phyloP scores from a whole-genome alignment of 2,113 vertebrate species.

The Caranx melampygus region DNA sequence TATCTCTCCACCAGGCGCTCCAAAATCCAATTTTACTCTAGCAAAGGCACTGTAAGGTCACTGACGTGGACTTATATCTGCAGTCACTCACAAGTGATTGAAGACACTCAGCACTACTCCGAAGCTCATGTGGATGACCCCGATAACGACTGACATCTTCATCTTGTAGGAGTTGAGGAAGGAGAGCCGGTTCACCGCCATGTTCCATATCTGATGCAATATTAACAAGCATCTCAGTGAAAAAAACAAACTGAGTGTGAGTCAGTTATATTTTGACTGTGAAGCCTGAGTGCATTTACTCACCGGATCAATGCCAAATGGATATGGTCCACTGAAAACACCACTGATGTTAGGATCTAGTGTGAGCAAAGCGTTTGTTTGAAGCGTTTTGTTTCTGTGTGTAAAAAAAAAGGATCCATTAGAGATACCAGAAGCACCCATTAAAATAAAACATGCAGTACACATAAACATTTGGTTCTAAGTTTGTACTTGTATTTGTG shows the following conservation, averaged over 20 bases:
- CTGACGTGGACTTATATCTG: not conserved
- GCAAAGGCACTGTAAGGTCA: not conserved
- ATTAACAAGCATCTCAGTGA: constrained; percentile 17
- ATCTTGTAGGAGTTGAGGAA: constrained; percentile 99
- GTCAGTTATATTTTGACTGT: not conserved
- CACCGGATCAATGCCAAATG: constrained; percentile 96
- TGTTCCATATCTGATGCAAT: constrained; percentile 91
- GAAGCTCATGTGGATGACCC: constrained; percentile 95
- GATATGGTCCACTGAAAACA: constrained; percentile 92
- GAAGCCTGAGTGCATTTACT: constrained; percentile 62
- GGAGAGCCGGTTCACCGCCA: constrained; percentile 94
- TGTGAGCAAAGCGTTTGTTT: constrained; percentile 81
- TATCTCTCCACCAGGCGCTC: too few relatives aligned
- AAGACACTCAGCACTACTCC: constrained; percentile 93
- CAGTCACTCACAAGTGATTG: constrained; percentile 94
- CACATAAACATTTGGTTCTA: not conserved
- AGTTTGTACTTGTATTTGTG: not conserved
- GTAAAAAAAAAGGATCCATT: not conserved
- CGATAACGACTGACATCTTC: constrained; percentile 99
- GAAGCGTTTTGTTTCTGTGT: constrained; percentile 84
- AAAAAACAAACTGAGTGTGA: not conserved
- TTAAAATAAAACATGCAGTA: not conserved
- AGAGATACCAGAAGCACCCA: not conserved
- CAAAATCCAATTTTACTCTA: too few relatives aligned
- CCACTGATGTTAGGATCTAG: constrained; percentile 92